Conservation (phyloP, 2,888 invertebrate species). For the Drosophila lacicola region DNA sequence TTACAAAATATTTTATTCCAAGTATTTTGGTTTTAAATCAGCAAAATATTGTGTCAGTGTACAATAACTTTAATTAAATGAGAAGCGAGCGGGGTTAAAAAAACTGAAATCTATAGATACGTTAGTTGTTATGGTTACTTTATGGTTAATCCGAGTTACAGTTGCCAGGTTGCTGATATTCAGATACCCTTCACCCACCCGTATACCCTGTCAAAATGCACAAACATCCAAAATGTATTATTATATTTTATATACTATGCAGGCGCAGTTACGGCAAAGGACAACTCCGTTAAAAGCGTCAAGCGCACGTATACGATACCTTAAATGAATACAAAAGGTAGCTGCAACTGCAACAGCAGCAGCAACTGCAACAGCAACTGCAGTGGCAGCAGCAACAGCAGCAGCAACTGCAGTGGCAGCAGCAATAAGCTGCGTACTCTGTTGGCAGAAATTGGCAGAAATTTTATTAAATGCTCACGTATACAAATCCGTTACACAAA, state of each 20-base stretch:
- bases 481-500: conserved; percentile 80
- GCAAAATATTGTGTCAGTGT: conserved; percentile 53
- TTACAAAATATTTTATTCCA: conserved; percentile 13
- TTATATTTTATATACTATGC: conserved; percentile 39
- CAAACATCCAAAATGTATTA: conserved; percentile 47
- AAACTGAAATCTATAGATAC: conserved; percentile 4
- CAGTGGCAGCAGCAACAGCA: conserved; percentile 5
- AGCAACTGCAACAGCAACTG: conserved; percentile 7
- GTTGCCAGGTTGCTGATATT: conserved; percentile 44
- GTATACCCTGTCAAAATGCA: conserved; percentile 51
- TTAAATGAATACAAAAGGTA: conserved; percentile 70
- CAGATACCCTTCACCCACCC: conserved; percentile 34
- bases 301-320: conserved; percentile 40
- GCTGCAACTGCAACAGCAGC: conserved; percentile 1
- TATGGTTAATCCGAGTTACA: conserved; percentile 30
- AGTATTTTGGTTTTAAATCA: conserved; percentile 19
- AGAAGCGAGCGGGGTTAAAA: neutral
- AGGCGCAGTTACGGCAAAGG: conserved; percentile 38
- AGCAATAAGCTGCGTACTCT: conserved; percentile 18
- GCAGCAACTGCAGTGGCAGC: neutral
- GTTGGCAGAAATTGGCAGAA: conserved; percentile 72
- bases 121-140: conserved; percentile 4
- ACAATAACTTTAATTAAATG: conserved; percentile 19
- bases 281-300: conserved; percentile 11
- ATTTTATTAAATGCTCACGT: conserved; percentile 82